These are phyloP conservation scores for Epinephelus lanceolatus DNA, from an alignment of 2,113 vertebrate genomes.

Conservation along the genomic window DNA sequence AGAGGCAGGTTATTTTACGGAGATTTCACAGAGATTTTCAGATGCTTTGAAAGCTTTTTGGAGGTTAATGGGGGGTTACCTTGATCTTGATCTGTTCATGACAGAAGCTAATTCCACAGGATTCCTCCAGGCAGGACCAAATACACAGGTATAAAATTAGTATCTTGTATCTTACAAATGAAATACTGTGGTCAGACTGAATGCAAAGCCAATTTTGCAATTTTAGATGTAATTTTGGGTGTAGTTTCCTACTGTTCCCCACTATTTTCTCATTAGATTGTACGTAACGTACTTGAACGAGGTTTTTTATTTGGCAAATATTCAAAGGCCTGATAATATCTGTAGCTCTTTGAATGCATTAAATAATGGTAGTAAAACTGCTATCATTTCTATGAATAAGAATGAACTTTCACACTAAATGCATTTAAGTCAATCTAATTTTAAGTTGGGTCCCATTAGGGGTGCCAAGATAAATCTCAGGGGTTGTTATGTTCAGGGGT, in stretches of 20 bases:
- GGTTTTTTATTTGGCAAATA: background rate
- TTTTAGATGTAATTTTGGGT: background rate
- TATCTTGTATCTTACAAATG: background rate
- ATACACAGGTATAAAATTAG: background rate
- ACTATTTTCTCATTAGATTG: background rate
- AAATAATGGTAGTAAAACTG: background rate
- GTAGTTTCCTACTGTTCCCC: background rate
- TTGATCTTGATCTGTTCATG: background rate
- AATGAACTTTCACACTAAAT: no score
- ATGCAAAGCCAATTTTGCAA: background rate
- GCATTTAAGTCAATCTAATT: no score
- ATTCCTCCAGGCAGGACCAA: background rate
- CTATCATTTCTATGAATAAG: no score
- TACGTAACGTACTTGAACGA: background rate
- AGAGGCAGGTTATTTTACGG: background rate
- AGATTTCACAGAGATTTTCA: constrained; percentile 2
- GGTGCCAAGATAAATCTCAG: no score
- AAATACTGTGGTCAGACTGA: background rate
- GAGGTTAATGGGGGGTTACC: background rate
- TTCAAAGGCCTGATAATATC: background rate
- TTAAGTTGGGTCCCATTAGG: no score
- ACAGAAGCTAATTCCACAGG: background rate
- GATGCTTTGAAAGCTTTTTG: constrained; percentile 17
- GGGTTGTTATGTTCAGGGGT: no score
- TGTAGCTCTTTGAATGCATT: background rate